phyloP scores from a whole-genome alignment of 2,113 vertebrate genomes.

The Steatornis caripensis region DNA sequence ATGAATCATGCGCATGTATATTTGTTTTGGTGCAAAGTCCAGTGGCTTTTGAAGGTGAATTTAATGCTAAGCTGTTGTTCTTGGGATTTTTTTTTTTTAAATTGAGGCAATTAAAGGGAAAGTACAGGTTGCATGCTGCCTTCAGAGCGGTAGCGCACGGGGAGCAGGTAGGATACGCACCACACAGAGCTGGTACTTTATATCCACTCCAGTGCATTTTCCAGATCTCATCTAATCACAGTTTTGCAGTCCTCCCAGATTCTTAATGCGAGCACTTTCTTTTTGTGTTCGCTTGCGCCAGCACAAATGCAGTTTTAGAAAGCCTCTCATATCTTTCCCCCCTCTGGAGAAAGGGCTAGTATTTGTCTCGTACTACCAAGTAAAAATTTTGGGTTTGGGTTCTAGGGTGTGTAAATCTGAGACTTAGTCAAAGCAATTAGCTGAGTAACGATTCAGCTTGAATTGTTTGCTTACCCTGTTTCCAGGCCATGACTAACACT shows the following conservation, averaged over 20 bases:
- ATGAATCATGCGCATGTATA: background rate
- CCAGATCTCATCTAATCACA: background rate
- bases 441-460: slow-evolving; percentile 21
- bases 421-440: slow-evolving; percentile 32
- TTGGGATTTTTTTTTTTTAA: background rate
- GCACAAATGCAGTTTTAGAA: background rate
- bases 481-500: slow-evolving; percentile 33
- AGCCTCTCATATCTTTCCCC: background rate
- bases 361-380: background rate
- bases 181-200: rapidly evolving
- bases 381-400: background rate
- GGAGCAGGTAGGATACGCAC: background rate
- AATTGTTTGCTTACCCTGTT: background rate
- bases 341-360: background rate
- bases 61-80: background rate
- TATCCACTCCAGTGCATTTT: background rate
- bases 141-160: background rate
- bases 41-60: background rate
- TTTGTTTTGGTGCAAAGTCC: slow-evolving; percentile 11
- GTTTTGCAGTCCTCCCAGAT: background rate
- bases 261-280: background rate
- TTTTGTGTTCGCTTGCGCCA: background rate
- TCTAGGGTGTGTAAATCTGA: background rate
- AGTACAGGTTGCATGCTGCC: background rate
- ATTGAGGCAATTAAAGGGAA: background rate